These are phyloP conservation scores for Anastrepha ludens DNA, from an alignment of 1,140 invertebrate genomes.

Conservation along the genomic window DNA sequence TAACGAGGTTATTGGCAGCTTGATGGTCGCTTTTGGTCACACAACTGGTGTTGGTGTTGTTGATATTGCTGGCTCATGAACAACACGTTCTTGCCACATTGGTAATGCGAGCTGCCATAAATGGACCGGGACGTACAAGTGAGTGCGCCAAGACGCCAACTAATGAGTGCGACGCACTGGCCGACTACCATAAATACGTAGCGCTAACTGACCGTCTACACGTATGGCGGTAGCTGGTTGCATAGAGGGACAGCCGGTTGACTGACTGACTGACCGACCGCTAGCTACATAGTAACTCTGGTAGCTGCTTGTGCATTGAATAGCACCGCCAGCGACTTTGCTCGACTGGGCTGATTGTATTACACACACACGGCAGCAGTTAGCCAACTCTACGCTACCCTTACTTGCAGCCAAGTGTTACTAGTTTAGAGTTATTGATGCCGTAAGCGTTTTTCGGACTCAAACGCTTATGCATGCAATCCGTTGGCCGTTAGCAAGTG, in stretches of 20 bases:
- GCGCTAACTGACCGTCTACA: neutral
- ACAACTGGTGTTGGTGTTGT: neutral
- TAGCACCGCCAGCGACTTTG: neutral
- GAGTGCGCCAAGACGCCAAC: neutral
- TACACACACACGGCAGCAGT: neutral
- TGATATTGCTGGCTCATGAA: neutral
- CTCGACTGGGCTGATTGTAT: constrained; percentile 9
- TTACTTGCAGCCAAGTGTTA: neutral
- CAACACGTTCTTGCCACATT: constrained; percentile 23
- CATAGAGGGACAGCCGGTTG: neutral
- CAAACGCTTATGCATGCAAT: neutral
- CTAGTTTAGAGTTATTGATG: neutral
- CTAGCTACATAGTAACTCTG: neutral
- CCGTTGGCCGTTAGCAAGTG: neutral
- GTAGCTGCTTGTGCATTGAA: neutral
- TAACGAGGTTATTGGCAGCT: too few species aligned
- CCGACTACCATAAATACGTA: neutral
- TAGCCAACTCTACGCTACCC: neutral
- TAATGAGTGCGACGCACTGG: constrained; percentile 48
- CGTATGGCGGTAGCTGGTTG: neutral
- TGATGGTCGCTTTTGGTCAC: neutral
- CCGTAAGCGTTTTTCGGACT: neutral
- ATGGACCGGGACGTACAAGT: constrained; percentile 61
- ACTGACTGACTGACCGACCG: neutral
- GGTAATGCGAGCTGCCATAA: constrained; percentile 61